Evolutionary conservation across 2,888 invertebrate genomes (phyloP).

Genomic region (Invenusta paracnida): DNA sequence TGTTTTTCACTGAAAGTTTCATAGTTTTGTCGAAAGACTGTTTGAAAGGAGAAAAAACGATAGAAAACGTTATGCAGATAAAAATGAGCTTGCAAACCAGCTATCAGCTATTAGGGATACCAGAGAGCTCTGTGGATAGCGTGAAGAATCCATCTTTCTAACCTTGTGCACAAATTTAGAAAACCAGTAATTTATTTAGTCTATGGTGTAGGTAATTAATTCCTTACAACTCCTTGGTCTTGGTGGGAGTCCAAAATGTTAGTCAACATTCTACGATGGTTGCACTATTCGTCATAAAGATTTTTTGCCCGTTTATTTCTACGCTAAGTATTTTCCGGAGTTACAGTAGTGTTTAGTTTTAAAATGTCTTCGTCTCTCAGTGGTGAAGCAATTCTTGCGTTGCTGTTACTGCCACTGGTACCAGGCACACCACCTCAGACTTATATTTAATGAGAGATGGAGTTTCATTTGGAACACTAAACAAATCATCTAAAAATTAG

Average conservation of each 20-base stretch:
- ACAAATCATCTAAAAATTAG: not conserved
- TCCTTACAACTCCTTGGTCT: not conserved
- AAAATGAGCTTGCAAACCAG: slow-evolving; percentile 1
- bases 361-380: not conserved
- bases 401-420: not conserved
- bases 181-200: not conserved
- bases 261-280: not conserved
- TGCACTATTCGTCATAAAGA: not conserved
- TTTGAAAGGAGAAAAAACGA: not conserved
- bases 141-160: not conserved
- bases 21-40: not conserved
- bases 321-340: not conserved
- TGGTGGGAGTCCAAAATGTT: not conserved
- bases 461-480: not conserved
- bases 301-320: not conserved
- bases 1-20: slow-evolving; percentile 7
- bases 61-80: not conserved
- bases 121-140: not conserved
- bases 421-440: not conserved
- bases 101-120: slow-evolving; percentile 15
- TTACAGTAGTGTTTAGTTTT: not conserved
- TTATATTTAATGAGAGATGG: not conserved
- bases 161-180: not conserved
- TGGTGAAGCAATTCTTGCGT: not conserved
- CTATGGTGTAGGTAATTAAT: not conserved